These are phyloP conservation scores for Lamellibrachia satsuma DNA, from an alignment of 2,888 invertebrate genomes.

Conservation along the genomic window DNA sequence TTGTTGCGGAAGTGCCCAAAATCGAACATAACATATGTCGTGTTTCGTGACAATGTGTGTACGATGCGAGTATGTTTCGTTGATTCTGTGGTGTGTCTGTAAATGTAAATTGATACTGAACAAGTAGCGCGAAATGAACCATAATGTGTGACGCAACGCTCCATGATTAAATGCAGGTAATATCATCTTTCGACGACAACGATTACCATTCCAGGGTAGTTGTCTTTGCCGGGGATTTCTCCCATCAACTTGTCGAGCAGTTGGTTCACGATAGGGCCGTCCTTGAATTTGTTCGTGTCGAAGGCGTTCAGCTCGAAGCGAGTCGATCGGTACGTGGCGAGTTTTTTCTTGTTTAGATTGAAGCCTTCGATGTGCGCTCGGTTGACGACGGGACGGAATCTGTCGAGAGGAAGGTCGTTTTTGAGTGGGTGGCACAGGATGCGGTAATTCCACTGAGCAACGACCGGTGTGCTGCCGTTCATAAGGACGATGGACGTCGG, in stretches of 20 bases:
- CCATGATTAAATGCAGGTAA: no score
- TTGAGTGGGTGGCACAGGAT: conserved; percentile 48
- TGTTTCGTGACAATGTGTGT: no score
- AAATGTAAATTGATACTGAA: neutral
- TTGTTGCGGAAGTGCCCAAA: no score
- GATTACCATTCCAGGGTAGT: conserved; percentile 39
- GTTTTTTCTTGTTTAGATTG: neutral
- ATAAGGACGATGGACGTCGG: neutral
- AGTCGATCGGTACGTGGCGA: neutral
- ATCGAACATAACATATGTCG: no score
- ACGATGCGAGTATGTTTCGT: no score
- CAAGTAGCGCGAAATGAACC: neutral
- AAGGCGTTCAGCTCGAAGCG: conserved; percentile 28
- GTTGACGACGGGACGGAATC: conserved; percentile 48
- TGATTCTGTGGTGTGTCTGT: no score
- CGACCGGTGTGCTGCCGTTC: conserved; percentile 41
- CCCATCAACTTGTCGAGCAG: conserved; percentile 47
- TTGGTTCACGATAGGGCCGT: conserved; percentile 19
- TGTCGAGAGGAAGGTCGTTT: conserved; percentile 40
- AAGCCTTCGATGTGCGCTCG: conserved; percentile 40
- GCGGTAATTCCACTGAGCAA: conserved; percentile 44
- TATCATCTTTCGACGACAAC: conserved; percentile 18
- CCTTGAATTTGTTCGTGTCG: conserved; percentile 24
- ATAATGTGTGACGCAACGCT: no score
- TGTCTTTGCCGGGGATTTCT: conserved; percentile 51